Conservation (phyloP, 2,797 vertebrate genomes). For the Apodemus agrarius region DNA sequence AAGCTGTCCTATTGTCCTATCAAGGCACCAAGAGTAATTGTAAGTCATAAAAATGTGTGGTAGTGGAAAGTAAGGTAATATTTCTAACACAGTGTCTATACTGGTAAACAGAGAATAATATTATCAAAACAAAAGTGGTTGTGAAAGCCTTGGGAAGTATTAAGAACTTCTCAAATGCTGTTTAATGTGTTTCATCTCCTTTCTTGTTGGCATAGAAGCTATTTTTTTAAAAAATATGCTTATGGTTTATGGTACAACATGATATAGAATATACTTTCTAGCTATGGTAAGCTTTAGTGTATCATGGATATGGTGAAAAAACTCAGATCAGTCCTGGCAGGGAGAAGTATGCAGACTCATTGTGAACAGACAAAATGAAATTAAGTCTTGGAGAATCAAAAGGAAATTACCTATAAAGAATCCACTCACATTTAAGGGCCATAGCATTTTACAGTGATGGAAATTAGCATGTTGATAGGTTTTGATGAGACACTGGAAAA, state of each 20-base stretch:
- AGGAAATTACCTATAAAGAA: not conserved
- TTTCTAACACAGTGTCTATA: not conserved
- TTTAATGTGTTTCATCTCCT: not conserved
- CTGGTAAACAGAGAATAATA: not conserved
- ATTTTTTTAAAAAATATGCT: not conserved
- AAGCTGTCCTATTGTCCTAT: not conserved
- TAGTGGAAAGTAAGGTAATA: not conserved
- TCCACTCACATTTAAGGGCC: not conserved
- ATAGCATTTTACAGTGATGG: not conserved
- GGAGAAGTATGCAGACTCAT: rapidly evolving
- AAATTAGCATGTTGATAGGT: not conserved
- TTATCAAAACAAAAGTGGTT: not conserved
- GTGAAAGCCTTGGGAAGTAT: not conserved
- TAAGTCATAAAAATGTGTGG: not conserved
- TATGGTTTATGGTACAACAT: not conserved
- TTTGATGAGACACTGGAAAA: not conserved
- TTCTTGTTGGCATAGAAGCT: not conserved
- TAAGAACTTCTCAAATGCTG: not conserved
- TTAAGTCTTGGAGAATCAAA: not conserved
- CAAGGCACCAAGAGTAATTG: not conserved
- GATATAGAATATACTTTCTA: not conserved
- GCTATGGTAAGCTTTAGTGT: not conserved
- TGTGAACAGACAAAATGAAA: not conserved
- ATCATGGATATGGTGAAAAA: not conserved
- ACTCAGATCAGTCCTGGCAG: not conserved